Evolutionary conservation across 1,140 invertebrate genomes (phyloP).

Genomic region (Pachypsylla venusta): DNA sequence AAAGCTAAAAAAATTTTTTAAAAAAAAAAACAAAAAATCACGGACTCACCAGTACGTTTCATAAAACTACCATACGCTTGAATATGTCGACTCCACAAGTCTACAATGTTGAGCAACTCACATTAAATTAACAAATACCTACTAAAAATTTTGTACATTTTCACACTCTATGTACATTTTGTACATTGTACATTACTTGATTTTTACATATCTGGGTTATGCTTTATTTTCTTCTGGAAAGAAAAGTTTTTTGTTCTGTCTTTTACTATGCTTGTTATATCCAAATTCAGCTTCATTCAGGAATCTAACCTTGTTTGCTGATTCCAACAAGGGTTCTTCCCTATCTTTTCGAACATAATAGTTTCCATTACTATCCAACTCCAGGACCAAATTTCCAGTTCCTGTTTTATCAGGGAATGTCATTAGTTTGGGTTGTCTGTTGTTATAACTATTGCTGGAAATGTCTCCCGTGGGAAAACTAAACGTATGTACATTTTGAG

Average conservation of each 20-base stretch:
- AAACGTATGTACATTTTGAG: neutral
- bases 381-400: conserved; percentile 23
- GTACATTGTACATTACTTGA: too few relatives aligned
- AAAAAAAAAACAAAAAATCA: too few relatives aligned
- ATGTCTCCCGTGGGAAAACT: neutral
- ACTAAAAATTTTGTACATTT: too few relatives aligned
- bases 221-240: neutral
- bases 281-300: neutral
- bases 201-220: too few relatives aligned
- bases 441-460: neutral
- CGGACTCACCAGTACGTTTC: too few relatives aligned
- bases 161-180: too few relatives aligned
- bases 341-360: conserved; percentile 11
- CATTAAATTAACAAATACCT: too few relatives aligned
- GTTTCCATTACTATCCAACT: conserved; percentile 20
- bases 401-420: conserved; percentile 26
- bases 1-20: too few relatives aligned
- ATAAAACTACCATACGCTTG: too few relatives aligned
- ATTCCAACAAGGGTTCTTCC: neutral
- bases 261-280: neutral
- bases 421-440: conserved; percentile 13
- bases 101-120: too few relatives aligned
- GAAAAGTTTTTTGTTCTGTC: neutral
- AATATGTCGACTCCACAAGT: too few relatives aligned
- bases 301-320: conserved; percentile 1